A percentile compares a stretch with the other conserved stretches of the same genome.
phyloP scores from a whole-genome alignment of 1,140 invertebrate genomes.

The Drosophila santomea region DNA sequence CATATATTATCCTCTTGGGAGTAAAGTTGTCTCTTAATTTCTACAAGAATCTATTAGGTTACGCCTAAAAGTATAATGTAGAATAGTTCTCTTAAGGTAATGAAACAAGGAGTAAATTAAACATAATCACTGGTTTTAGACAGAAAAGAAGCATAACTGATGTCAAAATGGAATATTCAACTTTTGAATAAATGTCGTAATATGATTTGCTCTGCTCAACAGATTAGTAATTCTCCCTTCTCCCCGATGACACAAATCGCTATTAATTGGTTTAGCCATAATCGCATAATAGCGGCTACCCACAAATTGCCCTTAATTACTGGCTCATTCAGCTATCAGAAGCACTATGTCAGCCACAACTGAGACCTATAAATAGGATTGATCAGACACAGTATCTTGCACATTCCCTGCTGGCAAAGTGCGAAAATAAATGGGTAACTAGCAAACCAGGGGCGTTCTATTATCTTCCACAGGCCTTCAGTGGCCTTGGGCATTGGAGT shows the following conservation, averaged over 20 bases:
- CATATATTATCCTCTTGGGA: too few relatives aligned
- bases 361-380: conserved; percentile 24
- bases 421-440: conserved; percentile 1
- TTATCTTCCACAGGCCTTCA: conserved; percentile 6
- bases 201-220: background rate
- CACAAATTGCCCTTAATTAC: conserved; percentile 46
- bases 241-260: conserved; percentile 23
- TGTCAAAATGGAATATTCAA: background rate
- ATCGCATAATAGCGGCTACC: conserved; percentile 21
- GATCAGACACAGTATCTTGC: conserved; percentile 2
- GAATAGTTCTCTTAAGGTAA: background rate
- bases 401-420: conserved; percentile 6
- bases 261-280: conserved; percentile 37
- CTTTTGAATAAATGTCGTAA: background rate
- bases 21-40: too few relatives aligned
- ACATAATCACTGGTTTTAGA: too few relatives aligned
- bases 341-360: conserved; percentile 18
- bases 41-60: too few relatives aligned
- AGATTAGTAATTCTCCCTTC: conserved; percentile 2
- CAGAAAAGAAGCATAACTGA: too few relatives aligned
- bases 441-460: background rate
- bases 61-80: background rate
- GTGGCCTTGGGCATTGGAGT: conserved; percentile 9
- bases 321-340: conserved; percentile 17
- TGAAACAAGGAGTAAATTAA: too few relatives aligned